These are phyloP conservation scores for Falco punctatus DNA, from an alignment of 2,113 vertebrate species.

Conservation along the genomic window DNA sequence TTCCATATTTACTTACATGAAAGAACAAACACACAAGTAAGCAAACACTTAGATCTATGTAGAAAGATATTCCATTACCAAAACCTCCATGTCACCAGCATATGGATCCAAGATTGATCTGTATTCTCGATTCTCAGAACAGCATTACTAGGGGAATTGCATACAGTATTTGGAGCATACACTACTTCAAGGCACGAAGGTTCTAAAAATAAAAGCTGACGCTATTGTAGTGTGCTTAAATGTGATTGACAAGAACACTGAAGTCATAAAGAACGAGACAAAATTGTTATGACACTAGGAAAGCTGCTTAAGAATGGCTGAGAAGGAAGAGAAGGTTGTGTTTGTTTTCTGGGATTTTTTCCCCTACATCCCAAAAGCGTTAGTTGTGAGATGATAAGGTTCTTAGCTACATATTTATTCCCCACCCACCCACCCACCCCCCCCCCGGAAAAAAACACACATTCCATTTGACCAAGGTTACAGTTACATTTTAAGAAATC, in stretches of 20 bases:
- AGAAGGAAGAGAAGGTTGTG: not conserved
- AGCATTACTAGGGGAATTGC: not conserved
- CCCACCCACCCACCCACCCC: too few species aligned
- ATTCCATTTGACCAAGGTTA: not conserved
- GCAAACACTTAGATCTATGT: not conserved
- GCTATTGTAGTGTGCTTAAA: not conserved
- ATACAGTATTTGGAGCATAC: not conserved
- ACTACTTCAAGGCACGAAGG: not conserved
- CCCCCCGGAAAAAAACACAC: not conserved
- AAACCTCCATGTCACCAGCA: not conserved
- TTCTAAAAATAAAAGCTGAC: slow-evolving; percentile 42
- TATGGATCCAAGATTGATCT: not conserved
- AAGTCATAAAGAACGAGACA: not conserved
- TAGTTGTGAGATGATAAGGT: not conserved
- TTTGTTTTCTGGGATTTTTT: not conserved
- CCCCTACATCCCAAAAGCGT: not conserved
- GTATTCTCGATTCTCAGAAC: not conserved
- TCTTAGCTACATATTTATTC: not conserved
- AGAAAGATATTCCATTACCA: not conserved
- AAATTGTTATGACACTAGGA: not conserved
- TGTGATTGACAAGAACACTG: slow-evolving; percentile 29
- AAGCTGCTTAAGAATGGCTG: not conserved
- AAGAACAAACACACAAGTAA: not conserved
- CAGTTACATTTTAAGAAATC: not conserved
- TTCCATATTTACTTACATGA: not conserved